A percentile compares a stretch with the other conserved stretches of the same genome.
Evolutionary conservation across 2,113 vertebrate species (phyloP).

Genomic region (Corvus moneduloides): DNA sequence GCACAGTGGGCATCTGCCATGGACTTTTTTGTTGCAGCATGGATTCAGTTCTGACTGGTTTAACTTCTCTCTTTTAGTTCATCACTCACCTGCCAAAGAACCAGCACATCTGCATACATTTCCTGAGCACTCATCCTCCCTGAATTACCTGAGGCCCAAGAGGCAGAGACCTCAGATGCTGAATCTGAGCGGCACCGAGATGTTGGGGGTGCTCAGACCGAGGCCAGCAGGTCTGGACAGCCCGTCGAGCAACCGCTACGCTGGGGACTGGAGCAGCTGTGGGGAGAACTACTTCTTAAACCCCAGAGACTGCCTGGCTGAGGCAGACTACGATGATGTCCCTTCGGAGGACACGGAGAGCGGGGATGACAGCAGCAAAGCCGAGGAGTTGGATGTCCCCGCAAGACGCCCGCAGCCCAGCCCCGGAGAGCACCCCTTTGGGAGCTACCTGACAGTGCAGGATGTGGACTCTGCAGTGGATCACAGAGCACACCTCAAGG

Average conservation of each 20-base stretch:
- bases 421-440: conserved; percentile 78
- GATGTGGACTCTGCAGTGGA: conserved; percentile 81
- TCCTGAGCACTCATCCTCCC: conserved; percentile 43
- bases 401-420: background rate
- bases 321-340: conserved; percentile 89
- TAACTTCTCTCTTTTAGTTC: conserved; percentile 75
- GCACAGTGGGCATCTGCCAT: background rate
- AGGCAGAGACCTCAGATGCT: conserved; percentile 90
- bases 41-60: background rate
- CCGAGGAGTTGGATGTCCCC: conserved; percentile 41
- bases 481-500: conserved; percentile 87
- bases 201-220: conserved; percentile 82
- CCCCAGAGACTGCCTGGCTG: conserved; percentile 65
- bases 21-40: background rate
- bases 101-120: conserved; percentile 19
- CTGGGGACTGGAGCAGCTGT: conserved; percentile 95
- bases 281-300: conserved; percentile 83
- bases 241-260: conserved; percentile 93
- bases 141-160: conserved; percentile 81
- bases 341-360: conserved; percentile 79
- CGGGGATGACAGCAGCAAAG: conserved; percentile 63
- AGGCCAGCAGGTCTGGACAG: conserved; percentile 87
- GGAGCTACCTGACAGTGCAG: conserved; percentile 87
- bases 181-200: conserved; percentile 78
- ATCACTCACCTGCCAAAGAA: conserved; percentile 69